phyloP scores from a whole-genome alignment of 1,140 invertebrate genomes.

The Pemphigus obesinymphae region DNA sequence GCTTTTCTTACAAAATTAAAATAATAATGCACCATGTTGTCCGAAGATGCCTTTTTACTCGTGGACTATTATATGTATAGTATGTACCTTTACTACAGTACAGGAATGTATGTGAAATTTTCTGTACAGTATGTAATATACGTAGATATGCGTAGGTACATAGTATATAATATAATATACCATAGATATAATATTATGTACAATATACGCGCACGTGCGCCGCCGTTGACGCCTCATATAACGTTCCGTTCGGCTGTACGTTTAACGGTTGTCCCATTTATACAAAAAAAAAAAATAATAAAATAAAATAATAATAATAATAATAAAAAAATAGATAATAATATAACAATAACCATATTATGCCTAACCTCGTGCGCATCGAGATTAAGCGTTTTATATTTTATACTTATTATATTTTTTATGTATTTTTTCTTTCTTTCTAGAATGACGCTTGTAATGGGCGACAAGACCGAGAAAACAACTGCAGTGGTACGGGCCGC shows the following conservation, averaged over 20 bases:
- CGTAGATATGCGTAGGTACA: background rate
- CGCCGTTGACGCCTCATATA: background rate
- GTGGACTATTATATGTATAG: too few species aligned
- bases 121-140: too few species aligned
- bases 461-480: background rate
- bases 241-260: background rate
- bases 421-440: background rate
- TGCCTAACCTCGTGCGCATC: background rate
- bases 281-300: too few species aligned
- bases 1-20: too few species aligned
- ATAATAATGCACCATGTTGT: too few species aligned
- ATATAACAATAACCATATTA: background rate
- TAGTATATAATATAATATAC: background rate
- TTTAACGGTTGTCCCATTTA: background rate
- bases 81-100: too few species aligned
- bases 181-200: background rate
- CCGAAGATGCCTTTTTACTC: too few species aligned
- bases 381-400: background rate
- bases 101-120: background rate
- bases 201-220: background rate
- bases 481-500: background rate
- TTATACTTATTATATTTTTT: background rate
- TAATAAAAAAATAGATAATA: background rate
- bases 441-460: background rate
- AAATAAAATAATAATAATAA: too few species aligned